Evolutionary conservation across 92 coral and sea anemone species (phyloP).

Genomic region (Bergia puertoricense): DNA sequence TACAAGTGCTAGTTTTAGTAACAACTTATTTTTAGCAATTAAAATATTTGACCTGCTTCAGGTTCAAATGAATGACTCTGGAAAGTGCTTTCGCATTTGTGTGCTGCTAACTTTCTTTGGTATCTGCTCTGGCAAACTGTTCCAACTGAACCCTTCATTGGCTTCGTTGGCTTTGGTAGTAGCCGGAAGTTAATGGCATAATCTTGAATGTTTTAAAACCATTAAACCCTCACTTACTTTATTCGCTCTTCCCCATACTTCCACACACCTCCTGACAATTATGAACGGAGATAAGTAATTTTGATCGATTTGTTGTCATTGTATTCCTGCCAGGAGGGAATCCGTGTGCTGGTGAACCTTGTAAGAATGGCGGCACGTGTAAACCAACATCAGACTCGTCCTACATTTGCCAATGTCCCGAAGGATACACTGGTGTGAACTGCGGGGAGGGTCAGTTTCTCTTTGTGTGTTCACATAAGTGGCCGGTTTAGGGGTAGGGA

Average conservation of each 20-base stretch:
- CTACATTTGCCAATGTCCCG: conserved; percentile 69
- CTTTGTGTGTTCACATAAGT: background rate
- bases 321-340: conserved; percentile 31
- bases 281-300: background rate
- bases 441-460: conserved; percentile 65
- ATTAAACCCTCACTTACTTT: background rate
- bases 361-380: conserved; percentile 93
- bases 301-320: background rate
- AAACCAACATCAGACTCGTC: background rate
- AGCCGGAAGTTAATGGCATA: too few relatives aligned
- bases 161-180: too few relatives aligned
- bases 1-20: too few relatives aligned
- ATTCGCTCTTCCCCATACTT: background rate
- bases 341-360: conserved; percentile 69
- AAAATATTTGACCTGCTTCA: too few relatives aligned
- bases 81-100: too few relatives aligned
- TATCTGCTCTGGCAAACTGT: too few relatives aligned
- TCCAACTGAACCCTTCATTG: too few relatives aligned
- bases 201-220: too few relatives aligned
- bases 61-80: too few relatives aligned
- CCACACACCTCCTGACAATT: background rate
- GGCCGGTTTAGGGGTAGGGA: background rate
- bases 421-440: conserved; percentile 72
- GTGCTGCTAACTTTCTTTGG: too few relatives aligned
- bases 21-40: too few relatives aligned